Conservation (phyloP, 2,113 vertebrate genomes). For the Tauraco erythrolophus region DNA sequence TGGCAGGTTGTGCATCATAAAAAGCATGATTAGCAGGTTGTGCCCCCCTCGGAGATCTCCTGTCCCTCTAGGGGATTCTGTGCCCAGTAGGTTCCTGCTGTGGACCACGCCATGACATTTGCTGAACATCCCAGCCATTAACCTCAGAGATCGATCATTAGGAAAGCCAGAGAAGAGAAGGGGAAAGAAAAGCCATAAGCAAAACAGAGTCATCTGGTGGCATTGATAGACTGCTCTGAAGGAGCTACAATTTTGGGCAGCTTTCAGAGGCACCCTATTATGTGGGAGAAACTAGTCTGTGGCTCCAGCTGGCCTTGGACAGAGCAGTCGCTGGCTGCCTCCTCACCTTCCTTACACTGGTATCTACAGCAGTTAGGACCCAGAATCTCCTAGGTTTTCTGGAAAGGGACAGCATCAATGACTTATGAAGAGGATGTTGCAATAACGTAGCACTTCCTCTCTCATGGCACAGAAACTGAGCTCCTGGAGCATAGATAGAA, state of each 20-base stretch:
- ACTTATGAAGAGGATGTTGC: not conserved
- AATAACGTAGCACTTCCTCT: not conserved
- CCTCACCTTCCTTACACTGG: not conserved
- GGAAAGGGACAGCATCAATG: not conserved
- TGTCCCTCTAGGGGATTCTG: not conserved
- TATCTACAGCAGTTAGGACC: not conserved
- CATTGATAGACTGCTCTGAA: not conserved
- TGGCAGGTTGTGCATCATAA: accelerated
- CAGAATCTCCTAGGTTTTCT: not conserved
- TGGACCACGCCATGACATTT: not conserved
- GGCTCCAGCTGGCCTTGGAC: not conserved
- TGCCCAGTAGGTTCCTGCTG: not conserved
- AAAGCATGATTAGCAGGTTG: not conserved
- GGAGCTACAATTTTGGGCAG: not conserved
- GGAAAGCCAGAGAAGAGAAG: not conserved
- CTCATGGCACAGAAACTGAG: not conserved
- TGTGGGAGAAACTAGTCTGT: not conserved
- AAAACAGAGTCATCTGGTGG: not conserved
- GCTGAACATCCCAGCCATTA: accelerated
- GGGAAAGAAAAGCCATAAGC: not conserved
- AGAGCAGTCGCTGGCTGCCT: not conserved
- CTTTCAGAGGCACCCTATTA: not conserved
- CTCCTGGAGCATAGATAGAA: not conserved
- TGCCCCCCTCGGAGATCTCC: not conserved
- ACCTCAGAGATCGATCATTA: not conserved